These are phyloP conservation scores for Dryococelus australis DNA, from an alignment of 2,888 invertebrate genomes.

Conservation along the genomic window DNA sequence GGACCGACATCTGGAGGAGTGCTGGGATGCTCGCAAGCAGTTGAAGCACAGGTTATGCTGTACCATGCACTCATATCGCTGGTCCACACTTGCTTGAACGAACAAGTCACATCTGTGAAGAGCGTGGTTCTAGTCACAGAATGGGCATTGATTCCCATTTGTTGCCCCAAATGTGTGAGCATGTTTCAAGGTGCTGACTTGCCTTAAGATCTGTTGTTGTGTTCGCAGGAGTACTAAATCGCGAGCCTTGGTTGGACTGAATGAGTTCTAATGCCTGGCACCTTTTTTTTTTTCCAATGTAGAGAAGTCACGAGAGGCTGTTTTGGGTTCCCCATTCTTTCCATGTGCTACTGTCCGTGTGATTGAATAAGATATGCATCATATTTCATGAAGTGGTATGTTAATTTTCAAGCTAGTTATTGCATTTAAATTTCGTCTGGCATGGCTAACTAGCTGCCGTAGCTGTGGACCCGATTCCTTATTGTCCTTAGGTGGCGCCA, in stretches of 20 bases:
- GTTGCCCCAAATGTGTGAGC: not conserved
- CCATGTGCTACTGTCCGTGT: too few species aligned
- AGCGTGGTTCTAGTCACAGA: not conserved
- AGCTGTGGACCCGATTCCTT: conserved; percentile 7
- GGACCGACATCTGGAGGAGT: not conserved
- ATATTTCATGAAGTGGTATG: not conserved
- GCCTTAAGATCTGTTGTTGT: too few species aligned
- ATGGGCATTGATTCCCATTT: not conserved
- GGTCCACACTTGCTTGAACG: too few species aligned
- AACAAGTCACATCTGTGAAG: too few species aligned
- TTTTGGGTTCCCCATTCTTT: too few species aligned
- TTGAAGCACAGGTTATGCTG: not conserved
- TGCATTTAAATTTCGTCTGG: conserved; percentile 17
- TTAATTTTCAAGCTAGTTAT: not conserved
- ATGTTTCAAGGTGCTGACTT: not conserved
- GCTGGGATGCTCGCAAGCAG: not conserved
- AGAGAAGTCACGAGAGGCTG: too few species aligned
- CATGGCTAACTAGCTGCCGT: not conserved
- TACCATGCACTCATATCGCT: too few species aligned
- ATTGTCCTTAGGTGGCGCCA: not conserved
- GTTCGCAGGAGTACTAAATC: too few species aligned
- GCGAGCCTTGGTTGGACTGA: too few species aligned
- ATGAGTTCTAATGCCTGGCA: too few species aligned
- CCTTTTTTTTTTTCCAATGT: too few species aligned
- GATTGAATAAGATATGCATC: too few species aligned